phyloP scores from a whole-genome alignment of 2,888 invertebrate species.

The Rhamnusium bicolor region DNA sequence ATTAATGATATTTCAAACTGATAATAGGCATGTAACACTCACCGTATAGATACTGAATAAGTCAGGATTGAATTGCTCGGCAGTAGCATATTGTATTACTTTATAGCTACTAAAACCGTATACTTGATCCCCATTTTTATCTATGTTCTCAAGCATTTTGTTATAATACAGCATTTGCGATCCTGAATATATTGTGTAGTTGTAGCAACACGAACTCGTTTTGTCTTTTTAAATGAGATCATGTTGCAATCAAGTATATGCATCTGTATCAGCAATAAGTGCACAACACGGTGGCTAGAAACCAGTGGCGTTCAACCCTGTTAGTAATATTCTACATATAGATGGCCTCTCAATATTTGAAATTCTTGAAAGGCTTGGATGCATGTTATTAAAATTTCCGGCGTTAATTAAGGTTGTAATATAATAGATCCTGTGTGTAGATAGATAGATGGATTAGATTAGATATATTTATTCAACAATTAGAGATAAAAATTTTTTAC shows the following conservation, averaged over 20 bases:
- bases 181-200: constrained; percentile 20
- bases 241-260: constrained; percentile 50
- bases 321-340: too few relatives aligned
- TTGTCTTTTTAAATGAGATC: constrained; percentile 55
- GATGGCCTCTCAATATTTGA: too few relatives aligned
- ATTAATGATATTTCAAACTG: too few relatives aligned
- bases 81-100: not conserved
- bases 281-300: constrained; percentile 41
- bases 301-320: constrained; percentile 8
- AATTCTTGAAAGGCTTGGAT: too few relatives aligned
- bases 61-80: not conserved
- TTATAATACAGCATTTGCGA: constrained; percentile 20
- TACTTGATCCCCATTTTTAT: not conserved
- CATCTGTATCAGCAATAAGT: constrained; percentile 50
- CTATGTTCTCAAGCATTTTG: constrained; percentile 1
- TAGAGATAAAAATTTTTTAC: too few relatives aligned
- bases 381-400: too few relatives aligned
- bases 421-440: too few relatives aligned
- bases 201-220: constrained; percentile 46
- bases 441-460: too few relatives aligned
- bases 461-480: too few relatives aligned
- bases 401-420: too few relatives aligned
- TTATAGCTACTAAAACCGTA: not conserved
- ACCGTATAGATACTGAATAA: too few relatives aligned
- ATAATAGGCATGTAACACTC: too few relatives aligned